Base-by-base conservation (phyloP, 2,797 vertebrate genomes). In the Melanotaenia trifasciata region DNA sequence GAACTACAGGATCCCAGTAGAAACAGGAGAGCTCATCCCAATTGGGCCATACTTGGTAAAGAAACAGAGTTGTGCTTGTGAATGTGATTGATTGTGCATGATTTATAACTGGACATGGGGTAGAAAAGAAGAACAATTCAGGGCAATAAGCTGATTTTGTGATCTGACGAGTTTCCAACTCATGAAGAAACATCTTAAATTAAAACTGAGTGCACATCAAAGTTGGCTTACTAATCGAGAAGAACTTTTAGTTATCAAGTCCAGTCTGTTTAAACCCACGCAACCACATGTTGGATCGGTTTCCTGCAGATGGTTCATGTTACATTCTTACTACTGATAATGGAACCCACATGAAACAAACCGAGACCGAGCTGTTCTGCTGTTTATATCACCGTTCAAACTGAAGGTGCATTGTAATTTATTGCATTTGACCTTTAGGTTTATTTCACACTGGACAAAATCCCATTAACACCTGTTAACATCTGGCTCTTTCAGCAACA, bases 11-110 rank as follows among this genome's bases (percentile, higher is more conserved):
- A 93, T 58, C 92, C 89, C 78, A 92, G 90, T 94, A 94, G 94
- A 93, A 94, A 94, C 94, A 94, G 93, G 90, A 94, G 94, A 79
- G 93, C 94, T 85, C 93, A 94, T 83, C 93, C 94, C 85, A 94
- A 94, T 88, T 94, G 93, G 94, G 93, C 93, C 90, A 89, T 93
- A 84, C 84, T 93, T 89, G 94, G 94, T 95, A 94, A 95, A 58
- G 60, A 86, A 58, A 65, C n/a, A 26, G 73, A 73, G 63, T 4
- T 77, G 33, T 83, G 71, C 72, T 4, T 67, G 9, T 78, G 20
- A 56, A 33, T 66, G 53, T 74, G 33, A 72, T 22, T 81, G 47
- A 61, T 56, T 1, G 11, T 87, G 80, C 61, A 70, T 84, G 74
- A 62, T 33, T 68, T 43, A 64, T n/a, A 5, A 50, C 20, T 14